These are phyloP conservation scores for Phodopus roborovskii DNA, from an alignment of 2,113 vertebrate genomes.

Conservation along the genomic window DNA sequence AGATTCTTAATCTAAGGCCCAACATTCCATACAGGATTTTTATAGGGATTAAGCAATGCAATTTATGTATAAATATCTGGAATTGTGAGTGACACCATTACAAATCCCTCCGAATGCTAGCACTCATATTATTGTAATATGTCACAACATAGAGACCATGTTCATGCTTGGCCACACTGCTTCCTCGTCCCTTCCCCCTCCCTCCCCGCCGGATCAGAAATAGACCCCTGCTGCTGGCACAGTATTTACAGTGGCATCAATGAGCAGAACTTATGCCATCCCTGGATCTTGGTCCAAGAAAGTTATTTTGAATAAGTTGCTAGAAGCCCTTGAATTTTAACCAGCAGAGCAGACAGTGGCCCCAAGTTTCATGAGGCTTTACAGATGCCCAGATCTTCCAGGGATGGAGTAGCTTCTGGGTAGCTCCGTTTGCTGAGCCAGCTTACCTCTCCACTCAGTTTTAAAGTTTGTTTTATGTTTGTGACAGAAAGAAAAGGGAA, in stretches of 20 bases:
- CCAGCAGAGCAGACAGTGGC: background rate
- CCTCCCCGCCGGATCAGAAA: background rate
- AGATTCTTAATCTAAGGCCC: background rate
- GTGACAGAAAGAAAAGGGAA: slow-evolving; percentile 23
- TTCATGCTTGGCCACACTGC: background rate
- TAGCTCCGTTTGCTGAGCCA: background rate
- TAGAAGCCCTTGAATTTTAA: background rate
- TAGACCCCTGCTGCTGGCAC: background rate
- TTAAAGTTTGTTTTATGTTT: slow-evolving; percentile 65
- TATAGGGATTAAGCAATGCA: background rate
- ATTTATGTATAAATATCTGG: background rate
- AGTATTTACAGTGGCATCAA: background rate
- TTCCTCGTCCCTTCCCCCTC: too few relatives aligned
- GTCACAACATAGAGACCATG: background rate
- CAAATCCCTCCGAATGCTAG: background rate
- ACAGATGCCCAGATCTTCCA: background rate
- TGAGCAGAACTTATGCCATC: background rate
- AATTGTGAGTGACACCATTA: background rate
- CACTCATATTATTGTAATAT: slow-evolving; percentile 13
- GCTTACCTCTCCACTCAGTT: background rate
- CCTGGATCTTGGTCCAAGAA: background rate
- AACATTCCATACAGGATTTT: background rate
- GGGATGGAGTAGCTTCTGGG: background rate
- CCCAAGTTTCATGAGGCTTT: background rate
- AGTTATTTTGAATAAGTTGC: background rate